Conservation (phyloP, 92 coral and sea anemone genomes). For the Zoanthus solanderi region DNA sequence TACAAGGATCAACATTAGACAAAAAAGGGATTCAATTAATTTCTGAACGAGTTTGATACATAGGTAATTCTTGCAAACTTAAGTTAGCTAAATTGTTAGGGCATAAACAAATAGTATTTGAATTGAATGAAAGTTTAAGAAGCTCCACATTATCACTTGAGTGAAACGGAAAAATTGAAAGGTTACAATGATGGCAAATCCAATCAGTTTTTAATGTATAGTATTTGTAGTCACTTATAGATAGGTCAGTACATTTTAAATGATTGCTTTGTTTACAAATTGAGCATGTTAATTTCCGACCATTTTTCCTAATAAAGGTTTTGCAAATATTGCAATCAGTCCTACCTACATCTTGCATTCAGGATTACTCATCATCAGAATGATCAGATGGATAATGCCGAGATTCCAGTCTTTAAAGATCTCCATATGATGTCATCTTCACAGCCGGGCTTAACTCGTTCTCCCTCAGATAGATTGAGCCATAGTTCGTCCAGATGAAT, state of each 20-base stretch:
- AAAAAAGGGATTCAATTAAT: too few relatives aligned
- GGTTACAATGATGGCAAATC: not conserved
- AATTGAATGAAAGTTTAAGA: conserved; percentile 19
- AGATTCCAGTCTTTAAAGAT: too few relatives aligned
- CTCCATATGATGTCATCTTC: too few relatives aligned
- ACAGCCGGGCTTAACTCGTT: too few relatives aligned
- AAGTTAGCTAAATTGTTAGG: too few relatives aligned
- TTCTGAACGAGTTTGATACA: too few relatives aligned
- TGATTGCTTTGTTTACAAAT: conserved; percentile 13
- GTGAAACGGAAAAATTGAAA: conserved; percentile 35
- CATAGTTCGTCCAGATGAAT: too few relatives aligned
- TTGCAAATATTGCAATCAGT: too few relatives aligned
- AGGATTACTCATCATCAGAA: not conserved
- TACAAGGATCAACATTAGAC: too few relatives aligned
- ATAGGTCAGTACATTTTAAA: conserved; percentile 18
- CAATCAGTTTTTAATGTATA: conserved; percentile 3
- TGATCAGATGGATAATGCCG: not conserved
- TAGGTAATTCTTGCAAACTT: too few relatives aligned
- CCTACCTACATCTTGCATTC: not conserved
- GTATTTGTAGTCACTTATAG: conserved; percentile 12
- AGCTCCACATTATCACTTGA: conserved; percentile 32
- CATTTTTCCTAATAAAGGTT: not conserved
- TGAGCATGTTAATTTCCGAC: conserved; percentile 23
- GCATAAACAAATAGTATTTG: too few relatives aligned
- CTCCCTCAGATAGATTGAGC: too few relatives aligned